Conservation (phyloP, 2,797 vertebrate genomes). For the Pagetopsis macropterus region DNA sequence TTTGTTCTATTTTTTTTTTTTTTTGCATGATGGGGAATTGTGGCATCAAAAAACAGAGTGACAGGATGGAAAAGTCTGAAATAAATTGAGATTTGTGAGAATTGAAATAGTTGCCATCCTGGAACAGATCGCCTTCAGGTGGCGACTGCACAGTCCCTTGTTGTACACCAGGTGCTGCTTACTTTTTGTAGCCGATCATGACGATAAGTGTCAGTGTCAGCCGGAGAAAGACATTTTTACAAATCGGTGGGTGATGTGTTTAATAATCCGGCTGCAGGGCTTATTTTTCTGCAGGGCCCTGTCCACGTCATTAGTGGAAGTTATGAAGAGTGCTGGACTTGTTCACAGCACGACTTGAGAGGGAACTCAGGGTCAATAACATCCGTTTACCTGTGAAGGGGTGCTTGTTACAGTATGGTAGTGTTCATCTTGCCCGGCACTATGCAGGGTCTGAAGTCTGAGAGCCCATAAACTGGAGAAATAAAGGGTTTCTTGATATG, state of each 20-base stretch:
- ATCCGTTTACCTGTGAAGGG: slow-evolving; percentile 28
- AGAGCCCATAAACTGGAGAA: not conserved
- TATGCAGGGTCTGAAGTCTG: slow-evolving; percentile 2
- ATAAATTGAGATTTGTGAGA: too few relatives aligned
- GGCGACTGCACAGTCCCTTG: too few relatives aligned
- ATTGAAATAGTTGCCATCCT: too few relatives aligned
- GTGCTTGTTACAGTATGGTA: too few relatives aligned
- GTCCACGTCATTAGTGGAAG: slow-evolving; percentile 41
- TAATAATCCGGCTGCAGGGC: slow-evolving; percentile 50
- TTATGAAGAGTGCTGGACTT: slow-evolving; percentile 25
- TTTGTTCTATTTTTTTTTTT: not conserved
- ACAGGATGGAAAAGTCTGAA: slow-evolving; percentile 15
- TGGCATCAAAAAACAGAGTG: slow-evolving; percentile 16
- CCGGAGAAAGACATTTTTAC: slow-evolving; percentile 47
- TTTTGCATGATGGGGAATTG: not conserved
- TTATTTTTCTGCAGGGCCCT: slow-evolving; percentile 13
- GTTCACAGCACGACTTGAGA: slow-evolving; percentile 21
- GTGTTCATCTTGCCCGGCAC: slow-evolving; percentile 12
- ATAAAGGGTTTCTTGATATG: not conserved
- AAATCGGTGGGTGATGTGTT: slow-evolving; percentile 52
- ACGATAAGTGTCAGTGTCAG: slow-evolving; percentile 44
- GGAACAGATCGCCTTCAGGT: too few relatives aligned
- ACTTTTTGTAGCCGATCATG: too few relatives aligned
- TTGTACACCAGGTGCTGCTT: too few relatives aligned
- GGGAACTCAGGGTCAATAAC: slow-evolving; percentile 13